Percentiles rank a stretch among this genome's conserved stretches.
Conservation (phyloP, 2,113 vertebrate genomes). For the Periophthalmus modestus region DNA sequence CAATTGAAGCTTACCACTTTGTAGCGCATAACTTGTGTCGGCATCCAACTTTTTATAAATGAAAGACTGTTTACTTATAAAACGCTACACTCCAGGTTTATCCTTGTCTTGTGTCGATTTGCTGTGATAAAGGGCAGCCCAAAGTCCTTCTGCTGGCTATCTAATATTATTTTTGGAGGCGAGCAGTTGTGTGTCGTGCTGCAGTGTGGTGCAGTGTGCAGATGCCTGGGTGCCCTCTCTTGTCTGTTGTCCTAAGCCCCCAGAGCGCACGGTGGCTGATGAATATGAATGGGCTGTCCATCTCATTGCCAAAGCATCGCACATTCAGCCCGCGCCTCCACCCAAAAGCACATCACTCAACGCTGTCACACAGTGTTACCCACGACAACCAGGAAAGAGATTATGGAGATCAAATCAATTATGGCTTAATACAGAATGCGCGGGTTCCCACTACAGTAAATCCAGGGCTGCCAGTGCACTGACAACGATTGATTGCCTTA, state of each 20-base stretch:
- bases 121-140: slow-evolving; percentile 9
- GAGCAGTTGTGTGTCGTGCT: slow-evolving; percentile 11
- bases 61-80: not conserved
- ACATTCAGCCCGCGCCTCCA: slow-evolving; percentile 45
- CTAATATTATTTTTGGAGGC: slow-evolving; percentile 25
- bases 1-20: not conserved
- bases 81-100: not conserved
- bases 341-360: slow-evolving; percentile 75
- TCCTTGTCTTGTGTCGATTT: slow-evolving; percentile 5
- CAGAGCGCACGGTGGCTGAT: slow-evolving; percentile 36
- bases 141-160: slow-evolving; percentile 16
- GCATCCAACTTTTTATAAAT: not conserved
- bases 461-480: slow-evolving; percentile 69
- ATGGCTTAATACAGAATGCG: slow-evolving; percentile 77
- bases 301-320: slow-evolving; percentile 65
- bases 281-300: slow-evolving; percentile 63
- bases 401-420: slow-evolving; percentile 84
- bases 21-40: not conserved
- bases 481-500: slow-evolving; percentile 79
- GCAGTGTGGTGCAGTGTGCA: slow-evolving; percentile 5
- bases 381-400: slow-evolving; percentile 75
- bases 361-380: slow-evolving; percentile 78
- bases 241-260: slow-evolving; percentile 48
- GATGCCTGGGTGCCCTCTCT: slow-evolving; percentile 6
- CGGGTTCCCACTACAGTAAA: slow-evolving; percentile 72